Evolutionary conservation across 2,888 invertebrate genomes (phyloP), one percentile per base, ranked within the genome.

Genomic region (Protula sp.): DNA sequence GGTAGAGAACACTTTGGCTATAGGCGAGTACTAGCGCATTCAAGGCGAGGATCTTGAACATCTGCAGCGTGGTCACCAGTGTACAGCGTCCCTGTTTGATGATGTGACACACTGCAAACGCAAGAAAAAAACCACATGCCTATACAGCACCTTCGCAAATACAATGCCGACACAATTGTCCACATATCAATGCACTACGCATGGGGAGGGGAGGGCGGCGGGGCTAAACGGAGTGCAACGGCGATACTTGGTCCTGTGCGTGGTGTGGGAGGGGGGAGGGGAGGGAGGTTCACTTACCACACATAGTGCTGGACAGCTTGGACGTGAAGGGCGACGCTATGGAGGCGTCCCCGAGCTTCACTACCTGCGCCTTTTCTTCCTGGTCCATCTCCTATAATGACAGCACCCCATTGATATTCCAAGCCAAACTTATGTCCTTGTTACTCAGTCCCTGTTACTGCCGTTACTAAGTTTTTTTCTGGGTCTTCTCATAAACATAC

Each of bases 31-130:
- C 92, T 2, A 99, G 86, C 0, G 99, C 99, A 81, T 99, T 99
- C 58, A 99, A 83, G 0, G 99, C 99, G 59, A 99, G 84, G 72
- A 99, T 99, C 85, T 99, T 99, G 84, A 99, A 99, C 99, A 99
- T 99, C 83, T 99, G 99, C 62, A 99, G 85, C 0, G 99, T 99
- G 0, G 99, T 99, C 26, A 99, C 99, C 62, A 99, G 84, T 0
- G 99, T 99, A 81, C 99, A 99, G 27, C 99, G 88, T 1, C 99
- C 99, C 85, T 99, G 99, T 80, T 99, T 99, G 75, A 99, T 97
- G 65, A 99, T 92, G 83, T 99, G 95, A 78, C 95, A 98, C 54
- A 67, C 54, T 58, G 47, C 2, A 59, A 54, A n/a, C n/a, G 30
- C 26, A 19, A 22, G 50, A 22, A 19, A 22, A 50, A 22, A 50